Percentiles rank a stretch among this genome's conserved stretches.
phyloP scores from a whole-genome alignment of 2,888 invertebrate species.

The Amphipoea oculea region DNA sequence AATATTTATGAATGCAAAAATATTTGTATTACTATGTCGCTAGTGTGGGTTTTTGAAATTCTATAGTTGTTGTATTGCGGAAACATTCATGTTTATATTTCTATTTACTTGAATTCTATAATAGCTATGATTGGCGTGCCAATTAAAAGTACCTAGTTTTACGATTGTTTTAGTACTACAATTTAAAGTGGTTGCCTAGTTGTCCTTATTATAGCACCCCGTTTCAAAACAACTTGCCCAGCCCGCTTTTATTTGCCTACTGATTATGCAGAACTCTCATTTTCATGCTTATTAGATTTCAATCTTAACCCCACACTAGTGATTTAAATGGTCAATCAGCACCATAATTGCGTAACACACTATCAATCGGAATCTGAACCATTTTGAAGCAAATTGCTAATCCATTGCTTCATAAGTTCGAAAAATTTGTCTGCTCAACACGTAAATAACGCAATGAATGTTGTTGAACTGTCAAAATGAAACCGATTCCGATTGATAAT shows the following conservation, averaged over 20 bases:
- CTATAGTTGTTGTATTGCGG: background rate
- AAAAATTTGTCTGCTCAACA: too few species aligned
- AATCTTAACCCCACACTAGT: background rate
- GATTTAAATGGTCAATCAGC: background rate
- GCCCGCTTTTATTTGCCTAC: background rate
- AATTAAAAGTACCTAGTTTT: background rate
- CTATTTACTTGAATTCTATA: background rate
- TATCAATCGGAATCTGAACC: too few species aligned
- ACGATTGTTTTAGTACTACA: constrained; percentile 5
- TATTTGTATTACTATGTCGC: constrained; percentile 26
- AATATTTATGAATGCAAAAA: constrained; percentile 54
- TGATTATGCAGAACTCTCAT: background rate
- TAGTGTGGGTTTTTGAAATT: constrained; percentile 17
- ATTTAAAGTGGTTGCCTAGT: background rate
- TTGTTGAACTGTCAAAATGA: too few species aligned
- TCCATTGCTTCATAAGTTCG: too few species aligned
- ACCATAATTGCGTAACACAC: too few species aligned
- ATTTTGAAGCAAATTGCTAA: too few species aligned
- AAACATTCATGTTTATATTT: background rate
- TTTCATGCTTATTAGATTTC: background rate
- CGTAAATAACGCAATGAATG: too few species aligned
- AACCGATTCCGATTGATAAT: too few species aligned
- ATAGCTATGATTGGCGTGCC: background rate
- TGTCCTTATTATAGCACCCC: background rate
- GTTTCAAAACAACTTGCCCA: background rate